Evolutionary conservation across 2,888 invertebrate species (phyloP).

Genomic region (Xanthostigma xanthostigma): DNA sequence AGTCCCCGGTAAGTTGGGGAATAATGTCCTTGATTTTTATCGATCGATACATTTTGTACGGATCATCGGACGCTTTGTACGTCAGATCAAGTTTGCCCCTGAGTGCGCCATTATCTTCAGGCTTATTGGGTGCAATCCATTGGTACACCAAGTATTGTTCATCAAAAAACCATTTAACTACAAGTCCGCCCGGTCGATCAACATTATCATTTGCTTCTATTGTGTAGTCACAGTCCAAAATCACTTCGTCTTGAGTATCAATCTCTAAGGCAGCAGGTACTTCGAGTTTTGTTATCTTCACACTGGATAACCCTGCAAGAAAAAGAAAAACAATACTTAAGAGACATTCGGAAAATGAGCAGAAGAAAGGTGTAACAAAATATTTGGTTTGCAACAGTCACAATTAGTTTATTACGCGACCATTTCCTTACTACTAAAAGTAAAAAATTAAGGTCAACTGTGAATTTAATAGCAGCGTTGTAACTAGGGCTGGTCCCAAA

Average conservation of each 20-base stretch:
- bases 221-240: slow-evolving; percentile 34
- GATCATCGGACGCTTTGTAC: slow-evolving; percentile 27
- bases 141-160: slow-evolving; percentile 32
- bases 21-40: slow-evolving; percentile 33
- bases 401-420: too few species aligned
- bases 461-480: too few species aligned
- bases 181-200: slow-evolving; percentile 21
- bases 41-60: slow-evolving; percentile 32
- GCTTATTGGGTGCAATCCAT: slow-evolving; percentile 28
- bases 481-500: too few species aligned
- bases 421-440: too few species aligned
- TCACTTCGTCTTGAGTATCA: slow-evolving; percentile 21
- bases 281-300: slow-evolving; percentile 20
- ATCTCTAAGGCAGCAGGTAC: slow-evolving; percentile 18
- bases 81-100: slow-evolving; percentile 27
- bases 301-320: slow-evolving; percentile 17
- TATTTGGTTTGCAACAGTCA: too few species aligned
- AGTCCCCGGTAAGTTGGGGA: slow-evolving; percentile 36
- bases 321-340: slow-evolving; percentile 8
- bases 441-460: too few species aligned
- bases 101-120: slow-evolving; percentile 23
- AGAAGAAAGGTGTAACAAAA: neutral
- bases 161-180: slow-evolving; percentile 34
- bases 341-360: neutral
- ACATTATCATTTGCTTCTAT: slow-evolving; percentile 22